Percentiles rank a stretch among this genome's conserved stretches.
phyloP scores from a whole-genome alignment of 2,113 vertebrate species.

The Lamprotornis superbus region DNA sequence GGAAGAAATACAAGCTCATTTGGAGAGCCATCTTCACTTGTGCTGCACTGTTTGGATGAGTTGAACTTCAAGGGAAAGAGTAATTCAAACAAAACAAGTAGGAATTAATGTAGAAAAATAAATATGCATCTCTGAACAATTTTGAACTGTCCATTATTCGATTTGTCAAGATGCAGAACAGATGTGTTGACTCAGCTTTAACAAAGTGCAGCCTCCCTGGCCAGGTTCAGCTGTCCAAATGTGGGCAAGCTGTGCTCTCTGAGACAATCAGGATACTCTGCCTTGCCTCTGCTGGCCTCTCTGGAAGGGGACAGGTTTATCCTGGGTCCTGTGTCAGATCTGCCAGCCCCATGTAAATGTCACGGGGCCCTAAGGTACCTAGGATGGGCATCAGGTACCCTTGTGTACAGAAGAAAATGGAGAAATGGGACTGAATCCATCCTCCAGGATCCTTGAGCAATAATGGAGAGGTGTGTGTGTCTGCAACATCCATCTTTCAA shows the following conservation, averaged over 20 bases:
- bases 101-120: background rate
- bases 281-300: background rate
- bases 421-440: background rate
- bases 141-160: fast-evolving
- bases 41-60: background rate
- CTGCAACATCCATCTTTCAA: background rate
- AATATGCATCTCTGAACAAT: background rate
- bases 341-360: background rate
- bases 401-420: background rate
- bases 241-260: background rate
- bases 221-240: background rate
- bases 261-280: background rate
- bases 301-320: background rate
- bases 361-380: background rate
- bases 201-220: background rate
- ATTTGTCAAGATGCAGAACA: background rate
- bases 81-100: background rate
- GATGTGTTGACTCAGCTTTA: background rate
- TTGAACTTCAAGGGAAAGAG: background rate
- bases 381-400: background rate
- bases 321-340: fast-evolving
- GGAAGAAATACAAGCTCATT: background rate
- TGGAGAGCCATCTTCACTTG: background rate
- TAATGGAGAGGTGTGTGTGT: background rate
- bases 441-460: background rate